These are phyloP conservation scores for Hypocryptadius cinnamomeus DNA, from an alignment of 2,113 vertebrate species.

Conservation along the genomic window DNA sequence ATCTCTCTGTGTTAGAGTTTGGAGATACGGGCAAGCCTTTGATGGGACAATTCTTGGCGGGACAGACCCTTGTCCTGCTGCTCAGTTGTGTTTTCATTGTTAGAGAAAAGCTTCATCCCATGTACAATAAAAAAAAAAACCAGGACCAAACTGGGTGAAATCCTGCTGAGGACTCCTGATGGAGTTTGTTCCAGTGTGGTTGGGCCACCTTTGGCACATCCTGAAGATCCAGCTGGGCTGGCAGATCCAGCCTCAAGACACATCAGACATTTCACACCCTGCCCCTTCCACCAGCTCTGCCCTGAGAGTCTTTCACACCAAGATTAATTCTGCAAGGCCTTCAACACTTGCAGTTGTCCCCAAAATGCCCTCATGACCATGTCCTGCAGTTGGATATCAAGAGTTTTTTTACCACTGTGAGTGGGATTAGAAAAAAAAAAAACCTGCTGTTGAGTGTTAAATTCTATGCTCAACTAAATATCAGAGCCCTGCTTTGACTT, in stretches of 20 bases:
- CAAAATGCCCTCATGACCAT: neutral
- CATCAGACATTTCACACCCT: neutral
- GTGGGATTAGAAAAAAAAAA: neutral
- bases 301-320: neutral
- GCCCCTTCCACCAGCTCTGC: neutral
- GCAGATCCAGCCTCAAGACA: neutral
- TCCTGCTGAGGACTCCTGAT: neutral
- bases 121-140: accelerated
- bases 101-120: neutral
- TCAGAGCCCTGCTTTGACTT: neutral
- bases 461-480: neutral
- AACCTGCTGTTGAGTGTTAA: neutral
- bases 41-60: neutral
- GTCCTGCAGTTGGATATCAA: neutral
- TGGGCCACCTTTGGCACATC: neutral
- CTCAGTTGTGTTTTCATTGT: neutral
- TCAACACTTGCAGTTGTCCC: neutral
- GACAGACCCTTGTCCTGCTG: neutral
- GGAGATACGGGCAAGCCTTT: neutral
- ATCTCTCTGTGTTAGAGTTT: neutral
- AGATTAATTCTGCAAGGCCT: neutral
- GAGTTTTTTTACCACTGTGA: neutral
- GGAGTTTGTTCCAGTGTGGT: neutral
- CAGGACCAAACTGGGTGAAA: neutral
- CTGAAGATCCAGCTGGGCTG: neutral